Conservation (phyloP, 2,888 invertebrate genomes). For the Parascotia fuliginaria region DNA sequence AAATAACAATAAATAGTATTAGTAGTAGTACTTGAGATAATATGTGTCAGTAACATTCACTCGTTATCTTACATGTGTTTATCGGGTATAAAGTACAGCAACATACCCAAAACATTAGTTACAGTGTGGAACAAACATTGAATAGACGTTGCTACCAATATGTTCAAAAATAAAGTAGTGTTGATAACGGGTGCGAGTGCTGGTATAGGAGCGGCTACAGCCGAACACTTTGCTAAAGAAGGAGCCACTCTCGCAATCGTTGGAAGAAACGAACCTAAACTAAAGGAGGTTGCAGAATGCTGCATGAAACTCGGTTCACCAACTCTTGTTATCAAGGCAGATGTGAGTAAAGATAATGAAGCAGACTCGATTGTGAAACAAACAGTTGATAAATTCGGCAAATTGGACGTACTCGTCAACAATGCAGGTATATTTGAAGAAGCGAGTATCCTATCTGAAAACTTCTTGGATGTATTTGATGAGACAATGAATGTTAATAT, state of each 20-base stretch:
- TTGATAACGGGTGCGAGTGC: conserved; percentile 60
- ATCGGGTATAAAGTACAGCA: background rate
- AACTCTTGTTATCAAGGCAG: conserved; percentile 44
- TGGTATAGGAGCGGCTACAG: conserved; percentile 61
- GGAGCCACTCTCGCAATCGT: conserved; percentile 55
- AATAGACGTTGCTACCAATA: conserved; percentile 13
- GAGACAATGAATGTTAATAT: conserved; percentile 45
- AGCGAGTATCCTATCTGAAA: conserved; percentile 21
- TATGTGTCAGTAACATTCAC: background rate
- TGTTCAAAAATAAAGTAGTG: conserved; percentile 59
- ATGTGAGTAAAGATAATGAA: conserved; percentile 49
- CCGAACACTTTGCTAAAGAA: conserved; percentile 53
- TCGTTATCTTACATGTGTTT: background rate
- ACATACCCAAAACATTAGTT: background rate
- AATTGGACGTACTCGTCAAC: conserved; percentile 53
- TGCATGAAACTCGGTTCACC: conserved; percentile 37
- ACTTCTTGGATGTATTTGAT: conserved; percentile 39
- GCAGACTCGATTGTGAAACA: conserved; percentile 37
- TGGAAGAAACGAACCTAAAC: conserved; percentile 55
- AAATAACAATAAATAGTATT: too few relatives aligned
- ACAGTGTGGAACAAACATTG: background rate
- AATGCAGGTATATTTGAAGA: conserved; percentile 48
- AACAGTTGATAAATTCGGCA: conserved; percentile 46
- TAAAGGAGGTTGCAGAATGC: conserved; percentile 43
- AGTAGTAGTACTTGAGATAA: too few relatives aligned